Percentiles rank a stretch among this genome's conserved stretches.
Evolutionary conservation across 2,888 invertebrate species (phyloP).

Genomic region (Acleris emargana): DNA sequence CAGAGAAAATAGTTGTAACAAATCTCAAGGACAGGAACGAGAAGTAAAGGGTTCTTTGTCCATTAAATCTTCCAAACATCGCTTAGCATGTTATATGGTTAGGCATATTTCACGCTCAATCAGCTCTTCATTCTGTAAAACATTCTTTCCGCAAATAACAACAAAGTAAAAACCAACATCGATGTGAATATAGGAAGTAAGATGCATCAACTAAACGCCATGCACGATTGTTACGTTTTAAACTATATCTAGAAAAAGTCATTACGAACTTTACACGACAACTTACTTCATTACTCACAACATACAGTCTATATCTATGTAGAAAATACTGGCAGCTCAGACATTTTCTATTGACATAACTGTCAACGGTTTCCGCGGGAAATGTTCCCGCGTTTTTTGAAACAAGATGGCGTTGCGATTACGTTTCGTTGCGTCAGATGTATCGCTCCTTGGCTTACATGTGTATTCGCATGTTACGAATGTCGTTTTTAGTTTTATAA

Average conservation of each 20-base stretch:
- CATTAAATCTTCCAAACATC: too few species aligned
- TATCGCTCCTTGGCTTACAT: constrained; percentile 35
- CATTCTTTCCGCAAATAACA: constrained; percentile 15
- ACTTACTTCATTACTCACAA: neutral
- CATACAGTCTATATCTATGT: neutral
- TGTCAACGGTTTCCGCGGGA: constrained; percentile 29
- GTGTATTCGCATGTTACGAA: constrained; percentile 23
- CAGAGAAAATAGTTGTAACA: too few species aligned
- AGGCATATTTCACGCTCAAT: too few species aligned
- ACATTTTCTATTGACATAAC: constrained; percentile 8
- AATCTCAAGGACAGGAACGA: too few species aligned
- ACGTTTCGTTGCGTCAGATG: constrained; percentile 34
- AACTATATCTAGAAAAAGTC: constrained; percentile 13
- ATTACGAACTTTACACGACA: constrained; percentile 2
- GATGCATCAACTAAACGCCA: constrained; percentile 31
- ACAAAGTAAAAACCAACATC: constrained; percentile 26
- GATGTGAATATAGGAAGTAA: constrained; percentile 19
- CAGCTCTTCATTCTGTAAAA: neutral
- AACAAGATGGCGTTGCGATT: constrained; percentile 32
- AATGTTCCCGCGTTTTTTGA: constrained; percentile 36
- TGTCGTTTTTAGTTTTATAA: constrained; percentile 32
- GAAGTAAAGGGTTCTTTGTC: too few species aligned
- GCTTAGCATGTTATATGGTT: too few species aligned
- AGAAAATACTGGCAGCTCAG: neutral
- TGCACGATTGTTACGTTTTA: constrained; percentile 12